A percentile compares a stretch with the other conserved stretches of the same genome.
Evolutionary conservation across 2,888 invertebrate species (phyloP).

Genomic region (Drosophila pseudotakahashii): DNA sequence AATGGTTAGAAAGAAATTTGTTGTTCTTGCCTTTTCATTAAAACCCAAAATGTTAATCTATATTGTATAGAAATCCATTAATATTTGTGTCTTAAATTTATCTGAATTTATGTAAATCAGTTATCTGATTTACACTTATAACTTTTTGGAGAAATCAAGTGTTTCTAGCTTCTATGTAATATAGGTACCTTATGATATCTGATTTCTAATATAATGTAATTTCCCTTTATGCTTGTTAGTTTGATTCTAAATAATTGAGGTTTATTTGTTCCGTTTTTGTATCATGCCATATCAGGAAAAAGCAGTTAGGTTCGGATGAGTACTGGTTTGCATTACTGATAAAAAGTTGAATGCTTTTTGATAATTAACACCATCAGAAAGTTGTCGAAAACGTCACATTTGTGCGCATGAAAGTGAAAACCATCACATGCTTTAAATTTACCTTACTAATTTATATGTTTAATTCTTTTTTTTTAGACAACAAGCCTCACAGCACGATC

Average conservation of each 20-base stretch:
- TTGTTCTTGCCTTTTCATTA: too few species aligned
- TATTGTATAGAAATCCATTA: too few species aligned
- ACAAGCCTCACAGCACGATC: constrained; percentile 94
- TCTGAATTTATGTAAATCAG: not conserved
- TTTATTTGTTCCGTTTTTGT: too few species aligned
- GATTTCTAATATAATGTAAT: not conserved
- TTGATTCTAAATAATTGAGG: not conserved
- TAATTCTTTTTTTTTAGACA: constrained; percentile 85
- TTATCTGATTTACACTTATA: not conserved
- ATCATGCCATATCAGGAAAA: not conserved
- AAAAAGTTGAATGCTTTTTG: not conserved
- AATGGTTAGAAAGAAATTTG: too few species aligned
- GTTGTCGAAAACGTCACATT: not conserved
- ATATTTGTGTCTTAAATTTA: too few species aligned
- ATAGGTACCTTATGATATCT: not conserved
- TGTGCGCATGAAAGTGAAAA: constrained; percentile 1
- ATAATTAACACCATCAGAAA: not conserved
- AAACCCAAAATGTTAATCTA: too few species aligned
- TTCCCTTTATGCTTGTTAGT: not conserved
- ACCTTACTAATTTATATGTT: not conserved
- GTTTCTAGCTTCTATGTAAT: too few species aligned
- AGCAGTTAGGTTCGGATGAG: not conserved
- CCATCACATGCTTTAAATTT: too few species aligned
- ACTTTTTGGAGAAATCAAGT: too few species aligned
- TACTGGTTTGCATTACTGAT: constrained; percentile 3